Percentiles rank a stretch among this genome's conserved stretches.
phyloP scores from a whole-genome alignment of 1,140 invertebrate genomes.

The Zaprionus nigranus region DNA sequence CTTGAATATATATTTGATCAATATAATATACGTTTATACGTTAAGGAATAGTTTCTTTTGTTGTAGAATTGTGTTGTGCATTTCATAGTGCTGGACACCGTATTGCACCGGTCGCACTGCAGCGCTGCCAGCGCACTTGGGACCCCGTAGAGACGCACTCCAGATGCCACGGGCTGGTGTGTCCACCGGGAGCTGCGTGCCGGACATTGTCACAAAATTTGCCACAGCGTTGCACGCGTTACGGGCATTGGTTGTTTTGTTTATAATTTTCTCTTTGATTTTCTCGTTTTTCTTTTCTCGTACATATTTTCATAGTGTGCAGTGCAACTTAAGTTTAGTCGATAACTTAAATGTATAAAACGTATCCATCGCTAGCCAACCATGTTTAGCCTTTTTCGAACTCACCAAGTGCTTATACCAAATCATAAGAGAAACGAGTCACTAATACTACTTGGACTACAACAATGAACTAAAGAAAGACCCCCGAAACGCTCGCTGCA shows the following conservation, averaged over 20 bases:
- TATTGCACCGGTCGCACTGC: constrained; percentile 3
- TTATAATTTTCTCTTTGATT: neutral
- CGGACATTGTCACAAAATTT: neutral
- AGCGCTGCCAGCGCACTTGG: neutral
- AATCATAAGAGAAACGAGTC: constrained; percentile 38
- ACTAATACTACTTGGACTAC: constrained; percentile 33
- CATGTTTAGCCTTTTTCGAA: constrained; percentile 68
- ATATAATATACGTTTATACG: constrained; percentile 4
- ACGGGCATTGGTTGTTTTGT: constrained; percentile 16
- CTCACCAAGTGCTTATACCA: constrained; percentile 73
- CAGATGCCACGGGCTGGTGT: constrained; percentile 70
- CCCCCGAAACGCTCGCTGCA: constrained; percentile 73
- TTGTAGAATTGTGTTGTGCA: constrained; percentile 39
- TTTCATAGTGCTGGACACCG: constrained; percentile 50
- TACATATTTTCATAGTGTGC: constrained; percentile 1
- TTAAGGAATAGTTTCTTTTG: neutral
- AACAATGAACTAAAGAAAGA: constrained; percentile 50
- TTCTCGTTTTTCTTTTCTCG: neutral
- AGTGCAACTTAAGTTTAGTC: constrained; percentile 30
- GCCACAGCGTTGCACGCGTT: constrained; percentile 20
- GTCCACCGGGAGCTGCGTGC: constrained; percentile 60
- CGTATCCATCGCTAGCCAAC: constrained; percentile 51
- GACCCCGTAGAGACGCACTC: constrained; percentile 48
- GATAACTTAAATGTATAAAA: constrained; percentile 20
- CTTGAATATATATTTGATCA: constrained; percentile 49